phyloP scores from a whole-genome alignment of 2,797 vertebrate species.

The Coluber constrictor region DNA sequence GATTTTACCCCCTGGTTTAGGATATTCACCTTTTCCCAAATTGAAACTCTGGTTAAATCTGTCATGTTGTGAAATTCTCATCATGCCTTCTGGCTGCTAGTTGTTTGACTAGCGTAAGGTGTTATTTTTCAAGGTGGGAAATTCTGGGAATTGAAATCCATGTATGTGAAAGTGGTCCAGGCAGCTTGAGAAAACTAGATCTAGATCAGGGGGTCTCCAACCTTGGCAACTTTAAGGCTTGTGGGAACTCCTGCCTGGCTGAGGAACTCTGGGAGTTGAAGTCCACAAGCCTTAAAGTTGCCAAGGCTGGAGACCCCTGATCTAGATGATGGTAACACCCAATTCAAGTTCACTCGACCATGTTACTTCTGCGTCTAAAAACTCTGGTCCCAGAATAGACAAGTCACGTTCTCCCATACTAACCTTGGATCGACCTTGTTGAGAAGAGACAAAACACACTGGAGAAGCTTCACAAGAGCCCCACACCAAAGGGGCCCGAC shows the following conservation, averaged over 20 bases:
- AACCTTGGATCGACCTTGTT: slow-evolving; percentile 15
- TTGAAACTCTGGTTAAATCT: too few species aligned
- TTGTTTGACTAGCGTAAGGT: too few species aligned
- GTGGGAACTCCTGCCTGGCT: too few species aligned
- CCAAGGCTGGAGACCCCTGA: too few species aligned
- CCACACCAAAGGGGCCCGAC: not conserved
- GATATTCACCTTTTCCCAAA: too few species aligned
- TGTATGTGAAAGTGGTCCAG: not conserved
- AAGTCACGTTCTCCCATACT: not conserved
- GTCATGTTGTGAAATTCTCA: too few species aligned
- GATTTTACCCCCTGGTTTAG: too few species aligned
- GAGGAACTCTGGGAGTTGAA: too few species aligned
- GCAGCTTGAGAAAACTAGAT: not conserved
- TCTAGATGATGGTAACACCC: not conserved
- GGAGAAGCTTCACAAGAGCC: not conserved
- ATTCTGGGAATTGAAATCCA: not conserved
- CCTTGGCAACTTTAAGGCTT: too few species aligned
- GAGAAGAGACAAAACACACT: slow-evolving; percentile 6
- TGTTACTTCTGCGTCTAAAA: not conserved
- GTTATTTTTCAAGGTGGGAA: not conserved
- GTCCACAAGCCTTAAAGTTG: too few species aligned
- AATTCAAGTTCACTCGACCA: not conserved
- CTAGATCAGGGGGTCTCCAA: not conserved
- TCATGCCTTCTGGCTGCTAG: too few species aligned
- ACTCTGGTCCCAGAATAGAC: not conserved